These are phyloP conservation scores for Hippocampus guttulatus DNA, from an alignment of 2,113 vertebrate genomes.

Conservation along the genomic window DNA sequence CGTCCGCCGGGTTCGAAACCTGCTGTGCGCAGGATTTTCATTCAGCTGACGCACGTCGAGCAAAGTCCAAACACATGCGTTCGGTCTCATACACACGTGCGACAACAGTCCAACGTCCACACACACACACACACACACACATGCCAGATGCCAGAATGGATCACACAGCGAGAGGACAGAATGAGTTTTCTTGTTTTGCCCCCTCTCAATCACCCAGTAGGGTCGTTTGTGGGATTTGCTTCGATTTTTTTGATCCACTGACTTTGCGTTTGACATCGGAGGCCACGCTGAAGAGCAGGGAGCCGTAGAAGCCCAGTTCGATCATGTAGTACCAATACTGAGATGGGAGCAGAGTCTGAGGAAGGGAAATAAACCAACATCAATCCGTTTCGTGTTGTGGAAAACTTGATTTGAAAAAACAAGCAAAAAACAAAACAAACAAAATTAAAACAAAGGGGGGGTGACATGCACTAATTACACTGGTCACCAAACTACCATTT, in stretches of 20 bases:
- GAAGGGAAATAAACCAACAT: slow-evolving; percentile 16
- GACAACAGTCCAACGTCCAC: slow-evolving; percentile 57
- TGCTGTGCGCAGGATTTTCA: slow-evolving; percentile 11
- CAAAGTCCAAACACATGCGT: slow-evolving; percentile 42
- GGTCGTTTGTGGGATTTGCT: not conserved
- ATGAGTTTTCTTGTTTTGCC: not conserved
- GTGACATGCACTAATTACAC: not conserved
- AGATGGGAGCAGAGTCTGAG: slow-evolving; percentile 78
- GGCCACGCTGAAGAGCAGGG: slow-evolving; percentile 89
- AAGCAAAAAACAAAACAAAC: not conserved
- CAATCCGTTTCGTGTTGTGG: not conserved
- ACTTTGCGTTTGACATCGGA: slow-evolving; percentile 95
- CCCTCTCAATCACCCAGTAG: not conserved
- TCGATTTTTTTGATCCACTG: slow-evolving; percentile 32
- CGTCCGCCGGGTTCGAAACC: not conserved
- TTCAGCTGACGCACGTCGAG: slow-evolving; percentile 36
- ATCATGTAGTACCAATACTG: slow-evolving; percentile 98
- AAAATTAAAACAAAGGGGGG: not conserved
- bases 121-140: slow-evolving; percentile 9
- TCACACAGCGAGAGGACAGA: slow-evolving; percentile 14
- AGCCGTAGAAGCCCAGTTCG: slow-evolving; percentile 88
- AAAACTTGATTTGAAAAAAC: not conserved
- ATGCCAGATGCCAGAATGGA: slow-evolving; percentile 23
- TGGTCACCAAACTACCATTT: too few species aligned
- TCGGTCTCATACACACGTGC: slow-evolving; percentile 33